These are phyloP conservation scores for Anisognathus igniventris DNA, from an alignment of 2,797 vertebrate species.

Conservation along the genomic window DNA sequence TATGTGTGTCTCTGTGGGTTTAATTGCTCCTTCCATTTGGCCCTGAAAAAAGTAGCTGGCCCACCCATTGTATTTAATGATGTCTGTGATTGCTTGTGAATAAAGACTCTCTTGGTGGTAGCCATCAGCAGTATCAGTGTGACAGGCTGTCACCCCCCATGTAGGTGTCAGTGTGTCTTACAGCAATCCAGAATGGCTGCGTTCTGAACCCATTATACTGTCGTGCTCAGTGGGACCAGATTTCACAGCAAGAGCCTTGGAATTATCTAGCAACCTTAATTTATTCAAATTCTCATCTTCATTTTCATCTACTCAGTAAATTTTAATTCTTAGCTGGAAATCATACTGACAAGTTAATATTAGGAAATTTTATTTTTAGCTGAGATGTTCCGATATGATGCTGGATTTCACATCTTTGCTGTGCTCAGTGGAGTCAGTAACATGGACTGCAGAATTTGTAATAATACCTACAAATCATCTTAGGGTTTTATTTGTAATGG, in stretches of 20 bases:
- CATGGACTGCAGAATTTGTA: neutral
- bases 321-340: neutral
- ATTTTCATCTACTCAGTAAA: neutral
- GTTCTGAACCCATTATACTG: neutral
- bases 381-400: neutral
- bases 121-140: neutral
- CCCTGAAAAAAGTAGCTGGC: neutral
- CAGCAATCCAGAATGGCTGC: neutral
- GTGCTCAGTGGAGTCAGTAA: neutral
- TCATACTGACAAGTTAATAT: neutral
- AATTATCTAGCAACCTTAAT: neutral
- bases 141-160: neutral
- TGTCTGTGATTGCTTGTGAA: constrained; percentile 9
- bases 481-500: neutral
- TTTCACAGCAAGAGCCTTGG: constrained; percentile 14
- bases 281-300: neutral
- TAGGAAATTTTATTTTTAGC: neutral
- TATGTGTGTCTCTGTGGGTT: neutral
- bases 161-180: neutral
- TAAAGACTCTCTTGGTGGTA: neutral
- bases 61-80: neutral
- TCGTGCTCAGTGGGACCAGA: neutral
- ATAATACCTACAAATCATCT: neutral
- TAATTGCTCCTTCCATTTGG: constrained; percentile 1
- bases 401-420: neutral